These are phyloP conservation scores for Parazoanthus atlanticus DNA, from an alignment of 92 coral and sea anemone genomes.

Conservation along the genomic window DNA sequence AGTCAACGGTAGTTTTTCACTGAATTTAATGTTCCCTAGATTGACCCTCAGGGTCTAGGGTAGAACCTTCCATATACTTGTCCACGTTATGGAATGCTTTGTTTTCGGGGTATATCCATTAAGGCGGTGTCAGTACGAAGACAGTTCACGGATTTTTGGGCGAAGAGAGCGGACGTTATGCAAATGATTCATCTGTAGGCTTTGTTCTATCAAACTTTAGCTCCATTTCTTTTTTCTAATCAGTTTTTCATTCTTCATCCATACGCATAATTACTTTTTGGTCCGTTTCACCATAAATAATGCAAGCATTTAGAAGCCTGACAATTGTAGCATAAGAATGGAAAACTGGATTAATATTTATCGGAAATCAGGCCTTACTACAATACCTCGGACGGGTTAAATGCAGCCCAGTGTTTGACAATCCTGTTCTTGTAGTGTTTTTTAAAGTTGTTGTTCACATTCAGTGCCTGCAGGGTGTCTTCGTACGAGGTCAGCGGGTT, in stretches of 20 bases:
- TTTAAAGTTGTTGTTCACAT: slow-evolving; percentile 33
- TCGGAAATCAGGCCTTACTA: neutral
- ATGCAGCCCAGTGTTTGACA: slow-evolving; percentile 37
- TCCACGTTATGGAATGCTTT: neutral
- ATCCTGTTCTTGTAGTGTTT: slow-evolving; percentile 56
- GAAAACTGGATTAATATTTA: neutral
- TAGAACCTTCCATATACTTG: too few species aligned
- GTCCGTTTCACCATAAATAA: neutral
- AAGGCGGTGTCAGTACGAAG: too few species aligned
- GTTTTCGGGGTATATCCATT: neutral
- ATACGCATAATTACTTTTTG: neutral
- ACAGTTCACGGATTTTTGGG: neutral
- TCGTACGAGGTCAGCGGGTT: slow-evolving; percentile 29
- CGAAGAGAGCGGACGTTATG: neutral
- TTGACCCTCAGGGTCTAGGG: neutral
- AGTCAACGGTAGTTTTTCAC: too few species aligned
- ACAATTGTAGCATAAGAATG: too few species aligned
- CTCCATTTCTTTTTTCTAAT: neutral
- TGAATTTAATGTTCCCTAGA: neutral
- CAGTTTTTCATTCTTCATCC: neutral
- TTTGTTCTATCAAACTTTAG: neutral
- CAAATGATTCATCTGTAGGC: neutral
- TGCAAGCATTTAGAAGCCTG: neutral
- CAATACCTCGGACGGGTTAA: slow-evolving; percentile 39
- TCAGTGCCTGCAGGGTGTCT: slow-evolving; percentile 41